phyloP scores from a whole-genome alignment of 2,113 vertebrate species.

The Tupaia tana region DNA sequence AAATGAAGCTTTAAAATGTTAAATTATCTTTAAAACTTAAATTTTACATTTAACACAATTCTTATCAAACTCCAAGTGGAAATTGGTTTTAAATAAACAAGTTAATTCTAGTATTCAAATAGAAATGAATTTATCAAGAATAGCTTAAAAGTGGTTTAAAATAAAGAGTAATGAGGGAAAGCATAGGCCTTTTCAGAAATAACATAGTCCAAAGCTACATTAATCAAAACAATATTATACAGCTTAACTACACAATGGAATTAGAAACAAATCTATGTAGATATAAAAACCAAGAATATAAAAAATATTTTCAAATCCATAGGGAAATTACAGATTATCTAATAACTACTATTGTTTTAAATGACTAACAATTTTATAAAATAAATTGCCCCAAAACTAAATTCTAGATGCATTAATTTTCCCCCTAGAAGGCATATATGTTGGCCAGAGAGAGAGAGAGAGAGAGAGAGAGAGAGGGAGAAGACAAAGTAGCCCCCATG shows the following conservation, averaged over 20 bases:
- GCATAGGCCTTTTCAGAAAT: not conserved
- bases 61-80: not conserved
- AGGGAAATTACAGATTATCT: not conserved
- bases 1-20: conserved; percentile 41
- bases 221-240: not conserved
- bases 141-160: not conserved
- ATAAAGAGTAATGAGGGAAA: not conserved
- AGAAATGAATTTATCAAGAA: conserved; percentile 12
- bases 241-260: not conserved
- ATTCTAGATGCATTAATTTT: not conserved
- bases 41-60: not conserved
- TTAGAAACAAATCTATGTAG: not conserved
- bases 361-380: not conserved
- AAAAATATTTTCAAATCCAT: conserved; percentile 18
- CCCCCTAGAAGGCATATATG: too few relatives aligned
- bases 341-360: conserved; percentile 15
- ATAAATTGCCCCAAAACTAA: not conserved
- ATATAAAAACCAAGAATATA: not conserved
- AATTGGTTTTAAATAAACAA: conserved; percentile 43
- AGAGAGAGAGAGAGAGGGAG: too few relatives aligned
- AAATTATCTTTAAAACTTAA: not conserved
- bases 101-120: not conserved
- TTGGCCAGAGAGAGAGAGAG: too few relatives aligned
- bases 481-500: too few relatives aligned
- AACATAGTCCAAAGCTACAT: not conserved